phyloP scores from a whole-genome alignment of 1,140 invertebrate species.

The Whitmania pigra region DNA sequence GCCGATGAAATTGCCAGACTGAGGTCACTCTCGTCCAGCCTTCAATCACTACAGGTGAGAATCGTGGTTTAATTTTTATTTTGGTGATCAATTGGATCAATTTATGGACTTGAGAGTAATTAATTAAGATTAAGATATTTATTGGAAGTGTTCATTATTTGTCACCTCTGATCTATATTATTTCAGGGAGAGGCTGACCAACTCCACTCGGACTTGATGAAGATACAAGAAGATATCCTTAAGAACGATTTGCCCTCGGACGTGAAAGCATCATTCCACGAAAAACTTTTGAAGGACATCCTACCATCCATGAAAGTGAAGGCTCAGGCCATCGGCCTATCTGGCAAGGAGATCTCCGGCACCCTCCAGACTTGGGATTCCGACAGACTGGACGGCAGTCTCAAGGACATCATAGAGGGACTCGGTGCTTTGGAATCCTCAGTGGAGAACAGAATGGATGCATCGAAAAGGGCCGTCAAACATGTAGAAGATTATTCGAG shows the following conservation, averaged over 20 bases:
- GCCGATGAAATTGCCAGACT: constrained; percentile 4
- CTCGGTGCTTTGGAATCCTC: neutral
- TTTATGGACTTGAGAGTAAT: no score
- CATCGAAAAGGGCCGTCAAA: neutral
- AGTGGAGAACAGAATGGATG: constrained; percentile 3
- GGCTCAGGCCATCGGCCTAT: neutral
- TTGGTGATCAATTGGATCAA: no score
- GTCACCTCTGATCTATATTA: neutral
- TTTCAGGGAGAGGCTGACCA: neutral
- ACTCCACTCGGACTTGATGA: neutral
- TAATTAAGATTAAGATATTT: no score
- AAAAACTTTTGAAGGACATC: neutral
- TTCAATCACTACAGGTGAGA: constrained; percentile 3
- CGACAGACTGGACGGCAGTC: neutral
- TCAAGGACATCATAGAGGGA: neutral
- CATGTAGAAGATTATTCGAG: neutral
- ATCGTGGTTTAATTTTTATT: no score
- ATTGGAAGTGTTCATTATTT: no score
- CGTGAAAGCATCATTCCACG: neutral
- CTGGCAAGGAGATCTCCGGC: neutral
- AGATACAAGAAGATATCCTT: neutral
- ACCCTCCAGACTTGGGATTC: neutral
- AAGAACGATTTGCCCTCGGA: no score
- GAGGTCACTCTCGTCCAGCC: neutral
- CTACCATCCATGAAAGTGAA: constrained; percentile 3